Base-by-base conservation (phyloP, 2,888 invertebrate species). In the Drosophila percnosoma region DNA sequence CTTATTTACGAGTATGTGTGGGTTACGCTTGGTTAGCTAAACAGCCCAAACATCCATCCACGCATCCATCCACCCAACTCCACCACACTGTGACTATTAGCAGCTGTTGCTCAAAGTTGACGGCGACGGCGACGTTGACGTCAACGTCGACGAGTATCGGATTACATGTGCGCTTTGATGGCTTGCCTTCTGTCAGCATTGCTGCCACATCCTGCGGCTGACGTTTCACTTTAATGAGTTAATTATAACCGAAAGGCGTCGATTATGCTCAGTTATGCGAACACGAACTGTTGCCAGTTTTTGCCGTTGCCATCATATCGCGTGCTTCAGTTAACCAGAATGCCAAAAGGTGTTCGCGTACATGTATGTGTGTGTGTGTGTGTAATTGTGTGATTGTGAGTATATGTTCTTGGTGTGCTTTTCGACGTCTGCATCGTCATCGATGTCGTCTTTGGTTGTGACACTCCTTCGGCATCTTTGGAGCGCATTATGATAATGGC, bases 231-330 rank as follows among this genome's bases (percentile, higher is more conserved):
- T 86, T 87, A 87, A 87, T 87, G 90, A 87, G 90, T 87, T 87
- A 87, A 87, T 87, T 87, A 87, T 87, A 87, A 87, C 87, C 87
- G 90, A 87, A 87, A 87, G 87, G 87, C 87, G 87, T 87, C 87
- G 90, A 89, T 87, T 87, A 87, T 89, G 87, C 88, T 87, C 86
- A 89, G 89, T 85, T 87, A 89, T 87, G 87, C 83, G 90, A 80
- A 85, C 89, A 89, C 88, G 82, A 89, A 89, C 88, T 89, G 87
- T 81, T 89, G 88, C 82, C 78, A 31, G 34, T 34, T 45, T 51
- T 49, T 51, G 21, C 40, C n/a, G 36, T 55, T 29, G 40, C 68
- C 78, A 59, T 53, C 68, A 87, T 79, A 78, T 85, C 79, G 89
- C 82, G 77, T 89, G 85, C 84, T 86, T 81, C 85, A 87, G 68